Evolutionary conservation across 2,113 vertebrate species (phyloP), one percentile per base, ranked within the genome.

Genomic region (Nestor notabilis): DNA sequence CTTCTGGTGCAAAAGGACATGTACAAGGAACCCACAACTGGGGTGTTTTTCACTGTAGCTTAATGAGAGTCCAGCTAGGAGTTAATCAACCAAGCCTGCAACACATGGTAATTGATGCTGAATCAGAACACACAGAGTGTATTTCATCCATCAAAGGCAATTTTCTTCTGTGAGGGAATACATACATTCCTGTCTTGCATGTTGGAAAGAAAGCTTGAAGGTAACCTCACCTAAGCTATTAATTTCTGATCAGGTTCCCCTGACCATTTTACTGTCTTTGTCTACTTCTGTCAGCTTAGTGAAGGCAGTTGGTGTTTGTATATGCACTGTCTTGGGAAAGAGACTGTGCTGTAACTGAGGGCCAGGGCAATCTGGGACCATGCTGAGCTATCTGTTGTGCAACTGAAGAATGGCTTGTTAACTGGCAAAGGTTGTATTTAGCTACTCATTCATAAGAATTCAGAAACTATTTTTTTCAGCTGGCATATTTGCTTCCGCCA

Each of bases 321-420:
- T 2, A 3, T 20, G 31, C 27, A 18, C 9, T 52, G 27, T 82
- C 43, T 27, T 55, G 56, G 52, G 78, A 91, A 44, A n/a, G 33
- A 71, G 61, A 27, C 61, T 55, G 61, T 0, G 0, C 43, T 0
- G 1, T n/a, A 52, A 35, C 0, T 33, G 63, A 84, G 66, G 56
- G 35, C 47, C 74, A 65, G 72, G 58, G 71, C 4, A 15, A 88
- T 58, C 39, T 80, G 75, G 69, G 83, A 33, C 76, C 0, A 0
- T 27, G 53, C 37, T 86, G 56, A 88, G 39, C 35, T 71, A 3
- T 82, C 66, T 92, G 33, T 35, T 64, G 55, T 65, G 79, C 21
- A 61, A 1, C 44, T 61, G 49, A 74, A 89, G 63, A 88, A 92
- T 20, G 41, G 18, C n/a, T 77, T 77, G 18, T 61, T 93, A 83